phyloP scores from a whole-genome alignment of 2,113 vertebrate genomes.

The Upupa epops region DNA sequence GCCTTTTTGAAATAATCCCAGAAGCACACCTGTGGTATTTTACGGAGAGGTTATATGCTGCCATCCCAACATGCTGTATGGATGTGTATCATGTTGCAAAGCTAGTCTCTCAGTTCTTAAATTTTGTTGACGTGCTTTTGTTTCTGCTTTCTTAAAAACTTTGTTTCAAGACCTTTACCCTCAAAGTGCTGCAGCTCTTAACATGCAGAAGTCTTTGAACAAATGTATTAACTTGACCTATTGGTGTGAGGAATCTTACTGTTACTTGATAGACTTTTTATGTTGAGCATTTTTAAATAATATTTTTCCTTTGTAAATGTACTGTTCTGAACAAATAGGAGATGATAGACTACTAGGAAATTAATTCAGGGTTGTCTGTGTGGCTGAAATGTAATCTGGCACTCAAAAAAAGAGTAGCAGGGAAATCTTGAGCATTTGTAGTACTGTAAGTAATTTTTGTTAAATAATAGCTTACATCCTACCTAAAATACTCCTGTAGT shows the following conservation, averaged over 20 bases:
- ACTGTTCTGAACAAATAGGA: background rate
- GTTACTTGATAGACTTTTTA: background rate
- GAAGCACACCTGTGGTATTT: background rate
- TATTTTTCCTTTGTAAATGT: background rate
- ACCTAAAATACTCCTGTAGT: background rate
- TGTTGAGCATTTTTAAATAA: background rate
- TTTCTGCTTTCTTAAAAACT: background rate
- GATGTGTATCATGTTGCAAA: accelerated
- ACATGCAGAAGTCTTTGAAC: background rate
- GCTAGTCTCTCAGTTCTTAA: background rate
- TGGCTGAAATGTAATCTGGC: background rate
- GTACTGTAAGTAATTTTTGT: background rate
- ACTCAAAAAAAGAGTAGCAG: background rate
- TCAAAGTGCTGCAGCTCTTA: background rate
- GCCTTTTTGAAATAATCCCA: background rate
- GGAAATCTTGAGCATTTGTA: background rate
- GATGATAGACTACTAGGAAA: background rate
- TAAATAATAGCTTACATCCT: background rate
- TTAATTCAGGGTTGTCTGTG: background rate
- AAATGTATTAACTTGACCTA: background rate
- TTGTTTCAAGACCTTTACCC: background rate
- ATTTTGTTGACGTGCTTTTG: background rate
- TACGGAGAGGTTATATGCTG: background rate
- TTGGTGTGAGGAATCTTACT: background rate
- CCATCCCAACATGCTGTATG: background rate